A percentile compares a stretch with the other conserved stretches of the same genome.
These are phyloP conservation scores for Anabas testudineus DNA, from an alignment of 2,797 vertebrate genomes.

Conservation along the genomic window DNA sequence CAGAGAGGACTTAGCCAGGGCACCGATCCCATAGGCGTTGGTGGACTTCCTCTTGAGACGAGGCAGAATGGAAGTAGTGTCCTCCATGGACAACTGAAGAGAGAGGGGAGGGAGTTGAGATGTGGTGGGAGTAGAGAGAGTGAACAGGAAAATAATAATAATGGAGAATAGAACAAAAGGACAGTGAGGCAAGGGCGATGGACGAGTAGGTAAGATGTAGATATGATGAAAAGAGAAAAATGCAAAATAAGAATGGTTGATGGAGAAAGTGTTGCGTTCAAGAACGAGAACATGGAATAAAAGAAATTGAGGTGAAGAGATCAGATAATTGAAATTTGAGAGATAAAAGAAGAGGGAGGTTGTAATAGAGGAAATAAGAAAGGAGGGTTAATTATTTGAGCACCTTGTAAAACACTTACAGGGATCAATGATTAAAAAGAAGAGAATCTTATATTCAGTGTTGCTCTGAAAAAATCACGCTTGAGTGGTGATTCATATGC, in stretches of 20 bases:
- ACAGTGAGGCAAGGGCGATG: too few relatives aligned
- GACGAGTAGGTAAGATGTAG: neutral
- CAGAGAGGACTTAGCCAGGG: conserved; percentile 99
- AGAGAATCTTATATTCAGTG: conserved; percentile 1
- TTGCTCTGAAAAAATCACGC: conserved; percentile 5
- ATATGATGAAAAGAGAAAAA: conserved; percentile 14
- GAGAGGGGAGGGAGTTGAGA: conserved; percentile 17
- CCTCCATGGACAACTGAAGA: conserved; percentile 95
- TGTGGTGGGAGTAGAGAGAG: conserved; percentile 39
- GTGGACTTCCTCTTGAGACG: conserved; percentile 91
- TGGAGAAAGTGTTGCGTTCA: conserved; percentile 12
- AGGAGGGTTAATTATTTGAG: conserved; percentile 55
- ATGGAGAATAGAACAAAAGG: conserved; percentile 1
- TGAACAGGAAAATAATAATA: neutral
- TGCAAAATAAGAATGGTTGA: conserved; percentile 20
- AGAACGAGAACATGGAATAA: conserved; percentile 16
- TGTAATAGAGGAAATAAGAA: conserved; percentile 51
- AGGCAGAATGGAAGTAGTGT: conserved; percentile 98
- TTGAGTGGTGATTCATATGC: conserved; percentile 3
- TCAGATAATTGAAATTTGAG: conserved; percentile 48
- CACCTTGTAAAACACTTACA: conserved; percentile 38
- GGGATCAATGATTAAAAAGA: conserved; percentile 31
- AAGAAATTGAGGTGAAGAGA: conserved; percentile 41
- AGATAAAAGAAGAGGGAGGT: conserved; percentile 26
- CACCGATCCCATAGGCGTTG: conserved; percentile 96